Percentiles rank a stretch among this genome's conserved stretches.
phyloP scores from a whole-genome alignment of 2,888 invertebrate genomes.

The Napeogenes sylphis region DNA sequence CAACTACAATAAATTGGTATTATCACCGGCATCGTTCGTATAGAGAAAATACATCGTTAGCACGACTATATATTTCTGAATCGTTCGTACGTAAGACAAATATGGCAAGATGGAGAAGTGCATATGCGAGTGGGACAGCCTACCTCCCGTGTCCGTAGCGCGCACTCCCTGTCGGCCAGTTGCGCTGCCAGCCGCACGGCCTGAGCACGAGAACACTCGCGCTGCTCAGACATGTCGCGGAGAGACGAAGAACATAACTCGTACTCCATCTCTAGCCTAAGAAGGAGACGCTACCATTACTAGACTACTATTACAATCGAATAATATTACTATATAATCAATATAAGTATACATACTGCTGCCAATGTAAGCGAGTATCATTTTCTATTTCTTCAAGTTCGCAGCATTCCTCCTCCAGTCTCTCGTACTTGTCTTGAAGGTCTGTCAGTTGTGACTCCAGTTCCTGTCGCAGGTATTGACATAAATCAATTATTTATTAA shows the following conservation, averaged over 20 bases:
- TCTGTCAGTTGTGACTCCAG: conserved; percentile 75
- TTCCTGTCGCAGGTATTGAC: conserved; percentile 49
- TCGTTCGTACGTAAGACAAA: no score
- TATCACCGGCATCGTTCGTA: no score
- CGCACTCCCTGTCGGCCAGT: conserved; percentile 62
- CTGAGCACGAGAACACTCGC: conserved; percentile 74
- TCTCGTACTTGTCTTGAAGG: conserved; percentile 80
- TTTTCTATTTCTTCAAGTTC: conserved; percentile 87
- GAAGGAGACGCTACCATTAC: no score
- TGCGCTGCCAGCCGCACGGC: conserved; percentile 64
- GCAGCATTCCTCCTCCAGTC: conserved; percentile 83
- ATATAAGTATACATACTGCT: conserved; percentile 63
- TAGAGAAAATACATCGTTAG: no score
- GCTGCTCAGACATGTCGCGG: conserved; percentile 78
- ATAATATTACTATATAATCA: no score
- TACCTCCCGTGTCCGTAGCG: conserved; percentile 76
- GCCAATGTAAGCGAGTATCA: conserved; percentile 81
- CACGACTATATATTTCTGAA: no score
- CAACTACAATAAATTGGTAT: no score
- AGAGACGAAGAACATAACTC: conserved; percentile 78
- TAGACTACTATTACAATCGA: no score
- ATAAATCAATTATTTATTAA: not conserved
- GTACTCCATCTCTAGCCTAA: conserved; percentile 79
- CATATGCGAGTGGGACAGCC: conserved; percentile 6
- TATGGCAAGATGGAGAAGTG: not conserved